Evolutionary conservation across 92 coral and sea anemone genomes (phyloP), one percentile per base, ranked within the genome.

Genomic region (Parazoanthus swiftii): DNA sequence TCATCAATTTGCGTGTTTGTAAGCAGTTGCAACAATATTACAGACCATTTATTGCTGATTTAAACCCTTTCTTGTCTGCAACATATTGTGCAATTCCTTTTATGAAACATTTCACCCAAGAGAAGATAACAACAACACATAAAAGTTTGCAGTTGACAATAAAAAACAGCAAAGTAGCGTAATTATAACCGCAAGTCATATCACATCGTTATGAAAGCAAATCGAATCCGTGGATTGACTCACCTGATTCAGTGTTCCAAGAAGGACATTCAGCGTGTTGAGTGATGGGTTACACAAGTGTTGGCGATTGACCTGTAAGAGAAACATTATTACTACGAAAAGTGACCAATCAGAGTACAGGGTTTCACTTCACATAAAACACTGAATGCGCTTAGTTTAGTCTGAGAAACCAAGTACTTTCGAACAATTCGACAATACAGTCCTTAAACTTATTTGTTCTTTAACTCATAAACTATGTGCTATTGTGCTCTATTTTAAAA

Each of bases 221-320:
- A 74, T 8, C 20, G 78, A 74, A 35, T 33, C 37, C 44, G 16
- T 54, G 20, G 3, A 13, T 13, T 54, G 18, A 44, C 66, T 73
- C 76, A 94, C 98, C 95, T 97, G 98, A 81, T 97, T 93, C 25
- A 97, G 94, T 11, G 98, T 94, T 71, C 98, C 99, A 37, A 97
- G 94, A 15, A 97, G 92, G 39, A 95, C 95, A 65, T 97, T 97
- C 90, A 97, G 95, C 0, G 98, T 93, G 74, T 95, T 97, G 33
- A 97, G 92, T 20, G 95, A 95, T 6, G 99, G 99, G 66, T 91
- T 92, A 48, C 98, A 95, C 38, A 95, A 92, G 86, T 97, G 94
- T 35, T 95, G 95, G 39, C 98, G 95, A 82, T 95, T 97, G 58
- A 94, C 99, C 99, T 97, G 83, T 2, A 16, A 2, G 25, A 71